phyloP scores from a whole-genome alignment of 2,888 invertebrate genomes.

The Dysmachus trigonus region DNA sequence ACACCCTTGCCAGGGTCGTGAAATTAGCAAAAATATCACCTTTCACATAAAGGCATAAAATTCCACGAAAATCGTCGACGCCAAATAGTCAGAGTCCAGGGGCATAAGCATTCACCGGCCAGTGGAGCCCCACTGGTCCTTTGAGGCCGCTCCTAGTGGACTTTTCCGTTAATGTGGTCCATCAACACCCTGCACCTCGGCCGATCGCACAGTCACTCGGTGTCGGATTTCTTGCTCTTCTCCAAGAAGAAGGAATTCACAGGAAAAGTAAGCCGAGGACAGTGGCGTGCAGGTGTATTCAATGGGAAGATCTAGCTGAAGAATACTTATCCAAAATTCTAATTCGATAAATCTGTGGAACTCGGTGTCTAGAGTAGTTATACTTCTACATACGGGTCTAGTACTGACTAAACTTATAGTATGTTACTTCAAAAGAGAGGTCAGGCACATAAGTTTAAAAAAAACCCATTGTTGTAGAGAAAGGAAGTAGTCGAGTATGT shows the following conservation, averaged over 20 bases:
- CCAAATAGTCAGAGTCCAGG: background rate
- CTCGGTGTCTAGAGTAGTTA: background rate
- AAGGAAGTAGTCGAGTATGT: no score
- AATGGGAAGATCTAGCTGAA: background rate
- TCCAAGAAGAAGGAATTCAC: background rate
- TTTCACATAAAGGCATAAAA: conserved; percentile 1
- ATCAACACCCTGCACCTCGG: background rate
- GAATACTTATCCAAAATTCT: background rate
- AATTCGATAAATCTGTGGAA: background rate
- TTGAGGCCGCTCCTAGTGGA: background rate
- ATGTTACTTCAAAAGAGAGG: no score
- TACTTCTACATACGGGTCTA: no score
- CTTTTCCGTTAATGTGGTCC: conserved; percentile 15
- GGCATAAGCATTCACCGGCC: conserved; percentile 16
- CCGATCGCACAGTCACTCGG: background rate
- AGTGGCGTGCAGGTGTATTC: background rate
- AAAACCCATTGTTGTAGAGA: no score
- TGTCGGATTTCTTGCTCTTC: background rate
- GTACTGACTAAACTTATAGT: no score
- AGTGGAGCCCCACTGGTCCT: background rate
- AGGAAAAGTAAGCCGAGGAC: background rate
- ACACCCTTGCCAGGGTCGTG: conserved; percentile 35
- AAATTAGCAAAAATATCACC: conserved; percentile 40
- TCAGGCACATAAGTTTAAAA: no score
- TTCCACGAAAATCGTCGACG: conserved; percentile 17